Conservation (phyloP, 2,113 vertebrate genomes). For the Nothoprocta perdicaria region DNA sequence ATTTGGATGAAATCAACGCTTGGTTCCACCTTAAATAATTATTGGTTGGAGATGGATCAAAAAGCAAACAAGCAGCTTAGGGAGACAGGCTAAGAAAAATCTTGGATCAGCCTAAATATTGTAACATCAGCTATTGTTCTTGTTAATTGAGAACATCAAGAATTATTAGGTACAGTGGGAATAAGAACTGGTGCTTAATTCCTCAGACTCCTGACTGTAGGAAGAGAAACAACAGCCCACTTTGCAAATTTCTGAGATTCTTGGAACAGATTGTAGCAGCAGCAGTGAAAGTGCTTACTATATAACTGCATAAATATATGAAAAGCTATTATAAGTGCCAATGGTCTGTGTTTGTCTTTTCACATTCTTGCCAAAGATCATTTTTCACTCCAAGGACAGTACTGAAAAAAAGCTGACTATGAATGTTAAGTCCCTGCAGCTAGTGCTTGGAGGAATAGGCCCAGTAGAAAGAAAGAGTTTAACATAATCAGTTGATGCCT, state of each 20-base stretch:
- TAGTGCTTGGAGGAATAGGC: background rate
- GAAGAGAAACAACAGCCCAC: slow-evolving; percentile 14
- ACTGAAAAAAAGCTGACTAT: slow-evolving; percentile 35
- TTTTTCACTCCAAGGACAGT: slow-evolving; percentile 58
- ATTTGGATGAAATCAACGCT: background rate
- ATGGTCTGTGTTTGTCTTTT: slow-evolving; percentile 48
- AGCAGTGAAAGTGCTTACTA: slow-evolving; percentile 53
- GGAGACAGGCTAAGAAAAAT: background rate
- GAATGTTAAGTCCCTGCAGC: slow-evolving; percentile 27
- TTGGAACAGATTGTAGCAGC: slow-evolving; percentile 37
- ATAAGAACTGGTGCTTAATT: slow-evolving; percentile 40
- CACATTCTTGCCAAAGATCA: slow-evolving; percentile 28
- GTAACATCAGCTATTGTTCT: slow-evolving; percentile 28
- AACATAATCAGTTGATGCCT: background rate
- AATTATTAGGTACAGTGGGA: slow-evolving; percentile 37
- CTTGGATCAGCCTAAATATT: slow-evolving; percentile 26
- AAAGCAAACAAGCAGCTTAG: slow-evolving; percentile 6
- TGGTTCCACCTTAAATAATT: background rate
- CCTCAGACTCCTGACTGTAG: slow-evolving; percentile 28
- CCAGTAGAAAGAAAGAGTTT: slow-evolving; percentile 16
- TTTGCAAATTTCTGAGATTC: slow-evolving; percentile 53
- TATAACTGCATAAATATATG: background rate
- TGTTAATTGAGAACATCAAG: slow-evolving; percentile 31
- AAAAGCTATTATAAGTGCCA: slow-evolving; percentile 37
- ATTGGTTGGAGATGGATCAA: background rate